A percentile compares a stretch with the other conserved stretches of the same genome.
These are phyloP conservation scores for Hyposmocoma kahamanoa DNA, from an alignment of 1,140 invertebrate genomes.

Conservation along the genomic window DNA sequence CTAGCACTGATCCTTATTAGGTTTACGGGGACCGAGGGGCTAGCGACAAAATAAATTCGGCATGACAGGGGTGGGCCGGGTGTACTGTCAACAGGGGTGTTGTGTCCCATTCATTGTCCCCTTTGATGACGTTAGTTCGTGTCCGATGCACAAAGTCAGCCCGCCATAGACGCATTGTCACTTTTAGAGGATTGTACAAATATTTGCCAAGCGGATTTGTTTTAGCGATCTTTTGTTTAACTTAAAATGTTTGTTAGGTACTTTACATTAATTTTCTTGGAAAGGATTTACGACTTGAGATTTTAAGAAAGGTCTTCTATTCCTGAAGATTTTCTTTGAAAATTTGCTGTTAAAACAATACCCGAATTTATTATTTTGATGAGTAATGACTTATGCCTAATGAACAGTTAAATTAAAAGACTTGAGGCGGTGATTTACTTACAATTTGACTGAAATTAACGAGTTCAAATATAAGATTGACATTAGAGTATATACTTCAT, in stretches of 20 bases:
- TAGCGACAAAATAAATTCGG: conserved; percentile 35
- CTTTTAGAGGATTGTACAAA: conserved; percentile 26
- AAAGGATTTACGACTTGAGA: no score
- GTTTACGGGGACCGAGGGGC: conserved; percentile 39
- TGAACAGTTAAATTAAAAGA: no score
- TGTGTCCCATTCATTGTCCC: conserved; percentile 31
- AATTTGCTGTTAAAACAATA: no score
- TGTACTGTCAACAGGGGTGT: conserved; percentile 33
- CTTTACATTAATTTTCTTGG: not conserved
- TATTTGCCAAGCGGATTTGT: conserved; percentile 20
- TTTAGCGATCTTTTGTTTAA: conserved; percentile 5
- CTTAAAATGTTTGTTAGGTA: not conserved
- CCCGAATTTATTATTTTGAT: no score
- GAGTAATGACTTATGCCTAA: no score
- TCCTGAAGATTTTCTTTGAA: no score
- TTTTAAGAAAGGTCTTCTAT: no score
- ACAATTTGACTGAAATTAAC: no score
- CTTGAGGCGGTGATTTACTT: no score
- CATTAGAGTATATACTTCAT: no score
- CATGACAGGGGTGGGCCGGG: conserved; percentile 22
- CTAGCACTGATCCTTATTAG: conserved; percentile 56
- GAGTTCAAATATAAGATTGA: no score
- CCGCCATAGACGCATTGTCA: conserved; percentile 24
- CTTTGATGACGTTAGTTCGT: conserved; percentile 41
- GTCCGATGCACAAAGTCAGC: conserved; percentile 42